Evolutionary conservation across 2,888 invertebrate genomes (phyloP).

Genomic region (Poecilobothrus nobilitatus): DNA sequence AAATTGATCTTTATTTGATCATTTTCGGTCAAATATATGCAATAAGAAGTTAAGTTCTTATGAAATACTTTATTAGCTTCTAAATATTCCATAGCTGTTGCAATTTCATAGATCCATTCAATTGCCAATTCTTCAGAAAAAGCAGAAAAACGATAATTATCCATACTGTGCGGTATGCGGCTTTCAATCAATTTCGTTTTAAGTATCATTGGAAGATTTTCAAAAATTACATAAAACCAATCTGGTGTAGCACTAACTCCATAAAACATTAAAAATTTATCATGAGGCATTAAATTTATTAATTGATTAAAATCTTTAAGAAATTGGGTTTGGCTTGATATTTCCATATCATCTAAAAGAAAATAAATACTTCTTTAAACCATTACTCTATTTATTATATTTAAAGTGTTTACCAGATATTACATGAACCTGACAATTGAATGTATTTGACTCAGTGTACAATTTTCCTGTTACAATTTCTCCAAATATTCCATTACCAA

Average conservation of each 20-base stretch:
- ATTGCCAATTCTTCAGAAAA: slow-evolving; percentile 56
- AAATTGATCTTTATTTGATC: slow-evolving; percentile 64
- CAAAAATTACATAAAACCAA: slow-evolving; percentile 63
- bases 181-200: slow-evolving; percentile 62
- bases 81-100: slow-evolving; percentile 63
- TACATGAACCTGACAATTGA: slow-evolving; percentile 54
- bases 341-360: slow-evolving; percentile 44
- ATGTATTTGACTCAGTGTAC: slow-evolving; percentile 40
- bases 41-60: slow-evolving; percentile 63
- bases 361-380: neutral
- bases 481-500: slow-evolving; percentile 70
- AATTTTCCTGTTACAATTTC: slow-evolving; percentile 65
- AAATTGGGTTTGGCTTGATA: slow-evolving; percentile 45
- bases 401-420: slow-evolving; percentile 42
- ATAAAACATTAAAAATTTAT: slow-evolving; percentile 62
- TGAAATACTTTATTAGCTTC: slow-evolving; percentile 58
- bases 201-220: slow-evolving; percentile 57
- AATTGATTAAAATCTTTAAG: slow-evolving; percentile 65
- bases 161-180: slow-evolving; percentile 40
- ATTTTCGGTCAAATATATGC: slow-evolving; percentile 56
- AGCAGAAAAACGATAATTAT: slow-evolving; percentile 47
- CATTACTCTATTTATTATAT: neutral
- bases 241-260: slow-evolving; percentile 74
- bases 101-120: slow-evolving; percentile 58
- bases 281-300: slow-evolving; percentile 59